A percentile compares a stretch with the other conserved stretches of the same genome.
phyloP scores from a whole-genome alignment of 2,888 invertebrate species.

The Elysia crispata region DNA sequence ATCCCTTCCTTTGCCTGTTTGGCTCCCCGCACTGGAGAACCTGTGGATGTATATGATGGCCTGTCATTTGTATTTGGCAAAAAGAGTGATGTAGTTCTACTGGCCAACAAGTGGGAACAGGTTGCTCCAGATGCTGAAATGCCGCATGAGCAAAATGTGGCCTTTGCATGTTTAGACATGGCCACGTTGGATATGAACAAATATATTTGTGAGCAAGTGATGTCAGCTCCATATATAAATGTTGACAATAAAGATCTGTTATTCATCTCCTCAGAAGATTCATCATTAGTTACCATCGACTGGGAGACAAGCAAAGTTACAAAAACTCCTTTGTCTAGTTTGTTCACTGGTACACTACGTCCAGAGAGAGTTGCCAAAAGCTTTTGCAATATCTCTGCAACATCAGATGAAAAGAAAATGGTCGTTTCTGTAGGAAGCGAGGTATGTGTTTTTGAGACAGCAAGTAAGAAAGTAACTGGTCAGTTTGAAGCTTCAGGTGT shows the following conservation, averaged over 20 bases:
- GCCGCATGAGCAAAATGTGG: background rate
- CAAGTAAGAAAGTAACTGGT: no score
- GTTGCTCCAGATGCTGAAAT: background rate
- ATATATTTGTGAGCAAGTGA: constrained; percentile 16
- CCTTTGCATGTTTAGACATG: constrained; percentile 14
- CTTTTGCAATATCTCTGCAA: background rate
- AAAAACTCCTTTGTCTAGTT: background rate
- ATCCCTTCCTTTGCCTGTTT: constrained; percentile 66
- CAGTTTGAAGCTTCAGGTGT: background rate
- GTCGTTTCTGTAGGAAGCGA: constrained; percentile 12
- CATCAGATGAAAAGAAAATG: constrained; percentile 6
- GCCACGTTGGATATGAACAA: constrained; percentile 15
- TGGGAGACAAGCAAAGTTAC: background rate
- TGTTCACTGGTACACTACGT: background rate
- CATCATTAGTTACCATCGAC: constrained; percentile 3
- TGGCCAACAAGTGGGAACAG: constrained; percentile 13
- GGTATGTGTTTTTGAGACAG: background rate
- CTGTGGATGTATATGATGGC: constrained; percentile 27
- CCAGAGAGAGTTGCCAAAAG: background rate
- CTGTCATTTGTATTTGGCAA: background rate
- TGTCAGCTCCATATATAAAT: background rate
- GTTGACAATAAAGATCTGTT: constrained; percentile 21
- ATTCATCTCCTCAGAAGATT: constrained; percentile 3
- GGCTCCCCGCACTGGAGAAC: constrained; percentile 55
- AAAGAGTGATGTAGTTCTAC: constrained; percentile 4